Base-by-base conservation (phyloP, 2,113 vertebrate genomes). In the Bujurquina vittata region DNA sequence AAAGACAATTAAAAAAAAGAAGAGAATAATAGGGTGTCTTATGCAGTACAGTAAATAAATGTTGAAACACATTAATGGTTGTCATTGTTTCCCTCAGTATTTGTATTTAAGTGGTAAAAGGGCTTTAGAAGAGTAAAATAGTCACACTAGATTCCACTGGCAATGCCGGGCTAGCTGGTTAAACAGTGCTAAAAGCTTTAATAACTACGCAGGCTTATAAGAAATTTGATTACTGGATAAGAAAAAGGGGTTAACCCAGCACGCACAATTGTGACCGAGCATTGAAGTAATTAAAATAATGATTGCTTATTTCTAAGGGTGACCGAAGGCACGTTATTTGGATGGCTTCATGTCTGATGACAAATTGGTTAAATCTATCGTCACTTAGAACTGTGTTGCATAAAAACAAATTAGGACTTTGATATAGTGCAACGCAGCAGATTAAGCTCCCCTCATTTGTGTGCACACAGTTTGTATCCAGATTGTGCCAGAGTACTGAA, bases 371-470 rank as follows among this genome's bases (percentile, higher is more conserved):
- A 52, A 52, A 52, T 72, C 3, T 6, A 31, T 52, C 17, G 52
- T 29, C 22, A 11, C 18, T 72, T 69, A 17, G 40, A 49, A 20
- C 65, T 69, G 65, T 20, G 65, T 20, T 31, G 26, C 65, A 72
- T 72, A 31, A 72, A 72, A 72, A 29, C 43, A 52, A 72, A 52
- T 20, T 52, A 17, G 43, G 43, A 72, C 43, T 72, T 52, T 52
- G 67, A 72, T 72, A 52, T 52, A 72, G 26, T 72, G 67, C 43
- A 52, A 54, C 46, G 52, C 10, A 54, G 46, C 67, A 54, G 67
- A 72, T 29, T 72, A 54, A 72, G 67, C 46, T 54, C 31, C 67
- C 6, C 46, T 72, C 46, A 72, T 72, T 72, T 72, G 46, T 72
- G 26, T 72, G 26, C 23, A 72, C 73, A 58, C 52, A 26, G 18